phyloP scores from a whole-genome alignment of 2,797 vertebrate genomes.

The Discoglossus pictus region DNA sequence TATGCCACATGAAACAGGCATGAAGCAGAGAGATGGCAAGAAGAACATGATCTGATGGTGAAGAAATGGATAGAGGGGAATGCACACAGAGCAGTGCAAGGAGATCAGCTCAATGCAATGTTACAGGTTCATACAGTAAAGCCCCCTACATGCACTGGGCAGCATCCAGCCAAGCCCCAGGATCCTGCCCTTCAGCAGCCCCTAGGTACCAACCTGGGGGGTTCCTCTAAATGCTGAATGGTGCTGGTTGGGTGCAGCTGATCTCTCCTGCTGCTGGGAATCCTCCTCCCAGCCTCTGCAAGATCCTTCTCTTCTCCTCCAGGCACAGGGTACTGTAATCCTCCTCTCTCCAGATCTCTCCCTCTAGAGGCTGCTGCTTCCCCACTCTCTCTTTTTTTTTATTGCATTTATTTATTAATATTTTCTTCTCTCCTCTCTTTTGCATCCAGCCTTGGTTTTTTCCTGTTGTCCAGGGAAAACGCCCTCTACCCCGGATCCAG shows the following conservation, averaged over 20 bases:
- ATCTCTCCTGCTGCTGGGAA: constrained; percentile 12
- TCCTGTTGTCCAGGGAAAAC: constrained; percentile 60
- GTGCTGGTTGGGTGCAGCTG: constrained; percentile 33
- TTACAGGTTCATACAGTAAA: background rate
- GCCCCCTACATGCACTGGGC: background rate
- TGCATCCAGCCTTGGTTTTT: constrained; percentile 52
- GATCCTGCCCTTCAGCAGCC: background rate
- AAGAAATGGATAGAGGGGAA: background rate
- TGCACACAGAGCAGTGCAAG: too few species aligned
- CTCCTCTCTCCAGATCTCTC: constrained; percentile 1
- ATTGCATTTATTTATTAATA: constrained; percentile 43
- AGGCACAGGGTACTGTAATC: background rate
- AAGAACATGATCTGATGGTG: too few species aligned
- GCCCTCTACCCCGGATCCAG: constrained; percentile 71
- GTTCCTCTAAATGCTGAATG: constrained; percentile 35
- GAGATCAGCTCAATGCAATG: too few species aligned
- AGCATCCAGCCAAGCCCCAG: background rate
- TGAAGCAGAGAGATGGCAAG: background rate
- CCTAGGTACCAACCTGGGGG: constrained; percentile 24
- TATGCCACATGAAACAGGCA: too few species aligned
- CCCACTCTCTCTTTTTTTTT: constrained; percentile 38
- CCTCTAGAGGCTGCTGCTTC: constrained; percentile 2
- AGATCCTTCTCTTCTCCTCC: background rate
- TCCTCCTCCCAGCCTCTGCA: constrained; percentile 24
- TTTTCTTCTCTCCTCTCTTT: constrained; percentile 47